Conservation (phyloP, 2,888 invertebrate species). For the Lysandra coridon region DNA sequence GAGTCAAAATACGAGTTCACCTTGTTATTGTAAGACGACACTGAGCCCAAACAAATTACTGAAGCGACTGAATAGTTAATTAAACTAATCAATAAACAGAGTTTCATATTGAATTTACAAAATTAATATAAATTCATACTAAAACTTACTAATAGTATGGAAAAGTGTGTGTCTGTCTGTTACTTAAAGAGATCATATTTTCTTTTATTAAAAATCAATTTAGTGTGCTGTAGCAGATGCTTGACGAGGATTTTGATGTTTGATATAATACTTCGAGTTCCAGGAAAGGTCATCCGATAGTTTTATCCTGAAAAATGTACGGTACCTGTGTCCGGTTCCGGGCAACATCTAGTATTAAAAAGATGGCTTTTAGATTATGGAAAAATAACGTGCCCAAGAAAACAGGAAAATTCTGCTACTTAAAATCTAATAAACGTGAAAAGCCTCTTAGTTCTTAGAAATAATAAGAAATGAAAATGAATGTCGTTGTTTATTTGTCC, state of each 20-base stretch:
- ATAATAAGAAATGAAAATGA: slow-evolving; percentile 11
- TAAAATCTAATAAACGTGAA: slow-evolving; percentile 3
- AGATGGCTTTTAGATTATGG: not conserved
- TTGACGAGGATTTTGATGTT: no score
- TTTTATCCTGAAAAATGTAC: no score
- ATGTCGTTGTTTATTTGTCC: slow-evolving; percentile 9
- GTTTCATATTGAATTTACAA: not conserved
- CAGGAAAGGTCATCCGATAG: no score
- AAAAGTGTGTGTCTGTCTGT: not conserved
- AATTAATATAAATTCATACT: not conserved
- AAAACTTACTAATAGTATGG: not conserved
- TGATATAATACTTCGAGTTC: no score
- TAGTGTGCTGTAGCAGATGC: no score
- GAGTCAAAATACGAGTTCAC: not conserved
- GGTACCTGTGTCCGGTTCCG: no score
- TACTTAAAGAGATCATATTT: no score
- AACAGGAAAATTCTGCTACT: not conserved
- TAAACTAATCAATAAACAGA: not conserved
- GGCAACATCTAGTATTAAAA: not conserved
- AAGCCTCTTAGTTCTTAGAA: not conserved
- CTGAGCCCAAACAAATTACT: not conserved
- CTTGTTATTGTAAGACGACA: slow-evolving; percentile 2
- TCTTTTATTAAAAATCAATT: no score
- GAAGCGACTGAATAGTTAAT: not conserved
- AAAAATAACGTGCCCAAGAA: not conserved